These are phyloP conservation scores for Erythrolamprus reginae DNA, from an alignment of 2,113 vertebrate genomes.

Conservation along the genomic window DNA sequence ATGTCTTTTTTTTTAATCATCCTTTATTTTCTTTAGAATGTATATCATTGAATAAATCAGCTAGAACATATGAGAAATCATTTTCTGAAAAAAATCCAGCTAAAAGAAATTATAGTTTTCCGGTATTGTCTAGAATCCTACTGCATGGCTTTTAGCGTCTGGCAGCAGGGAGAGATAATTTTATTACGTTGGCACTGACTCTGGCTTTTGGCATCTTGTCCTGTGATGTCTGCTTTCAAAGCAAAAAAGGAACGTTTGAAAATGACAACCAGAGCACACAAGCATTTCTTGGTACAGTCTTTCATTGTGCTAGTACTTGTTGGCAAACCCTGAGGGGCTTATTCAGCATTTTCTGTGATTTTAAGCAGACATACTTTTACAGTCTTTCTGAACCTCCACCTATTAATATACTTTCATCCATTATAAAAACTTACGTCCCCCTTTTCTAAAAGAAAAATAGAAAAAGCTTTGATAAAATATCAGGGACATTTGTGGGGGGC, in stretches of 20 bases:
- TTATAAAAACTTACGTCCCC: neutral
- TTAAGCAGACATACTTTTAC: constrained; percentile 1
- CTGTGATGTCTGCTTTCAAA: constrained; percentile 7
- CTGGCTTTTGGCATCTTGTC: neutral
- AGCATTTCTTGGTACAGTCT: neutral
- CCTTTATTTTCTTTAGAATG: neutral
- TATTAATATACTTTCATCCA: neutral
- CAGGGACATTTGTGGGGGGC: neutral
- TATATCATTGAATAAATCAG: neutral
- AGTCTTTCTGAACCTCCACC: neutral
- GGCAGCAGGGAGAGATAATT: neutral
- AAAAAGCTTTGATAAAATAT: neutral
- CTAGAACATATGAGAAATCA: neutral
- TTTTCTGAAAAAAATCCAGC: constrained; percentile 4
- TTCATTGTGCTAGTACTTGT: neutral
- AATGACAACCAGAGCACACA: constrained; percentile 8
- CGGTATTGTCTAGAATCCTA: constrained; percentile 5
- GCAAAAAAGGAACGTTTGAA: neutral
- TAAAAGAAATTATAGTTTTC: constrained; percentile 18
- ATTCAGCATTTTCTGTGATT: neutral
- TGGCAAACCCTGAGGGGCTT: neutral
- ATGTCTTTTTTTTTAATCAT: neutral
- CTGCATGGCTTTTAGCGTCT: neutral
- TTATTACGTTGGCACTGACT: neutral
- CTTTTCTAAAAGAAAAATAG: neutral